phyloP scores from a whole-genome alignment of 1,140 invertebrate species.

The Brachionus sp. region DNA sequence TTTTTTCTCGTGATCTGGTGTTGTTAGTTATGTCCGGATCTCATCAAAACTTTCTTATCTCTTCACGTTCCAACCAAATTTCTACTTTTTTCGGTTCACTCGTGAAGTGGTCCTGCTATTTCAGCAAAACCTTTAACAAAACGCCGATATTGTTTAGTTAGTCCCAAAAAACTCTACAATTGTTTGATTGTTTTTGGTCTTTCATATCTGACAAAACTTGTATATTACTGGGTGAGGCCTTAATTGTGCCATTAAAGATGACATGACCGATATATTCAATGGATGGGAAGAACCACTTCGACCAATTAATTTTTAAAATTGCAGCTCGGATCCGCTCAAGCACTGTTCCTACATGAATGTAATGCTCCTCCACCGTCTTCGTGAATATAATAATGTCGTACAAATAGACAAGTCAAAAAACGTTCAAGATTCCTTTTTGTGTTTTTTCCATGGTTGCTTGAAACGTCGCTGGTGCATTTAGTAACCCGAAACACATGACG shows the following conservation, averaged over 20 bases:
- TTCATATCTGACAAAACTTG: neutral
- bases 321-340: neutral
- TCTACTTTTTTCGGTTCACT: neutral
- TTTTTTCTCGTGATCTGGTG: neutral
- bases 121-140: constrained; percentile 47
- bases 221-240: neutral
- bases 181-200: neutral
- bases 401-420: no score
- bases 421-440: no score
- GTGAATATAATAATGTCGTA: no score
- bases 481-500: no score
- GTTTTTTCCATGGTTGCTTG: no score
- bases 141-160: constrained; percentile 50
- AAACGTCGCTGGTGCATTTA: no score
- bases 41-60: neutral
- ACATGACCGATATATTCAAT: neutral
- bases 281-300: neutral
- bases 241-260: neutral
- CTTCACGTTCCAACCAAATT: neutral
- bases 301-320: neutral
- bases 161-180: constrained; percentile 50
- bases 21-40: neutral
- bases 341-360: no score
- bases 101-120: constrained; percentile 37
- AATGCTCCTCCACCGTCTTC: no score